phyloP scores from a whole-genome alignment of 1,140 invertebrate species.

The Aricia agestis region DNA sequence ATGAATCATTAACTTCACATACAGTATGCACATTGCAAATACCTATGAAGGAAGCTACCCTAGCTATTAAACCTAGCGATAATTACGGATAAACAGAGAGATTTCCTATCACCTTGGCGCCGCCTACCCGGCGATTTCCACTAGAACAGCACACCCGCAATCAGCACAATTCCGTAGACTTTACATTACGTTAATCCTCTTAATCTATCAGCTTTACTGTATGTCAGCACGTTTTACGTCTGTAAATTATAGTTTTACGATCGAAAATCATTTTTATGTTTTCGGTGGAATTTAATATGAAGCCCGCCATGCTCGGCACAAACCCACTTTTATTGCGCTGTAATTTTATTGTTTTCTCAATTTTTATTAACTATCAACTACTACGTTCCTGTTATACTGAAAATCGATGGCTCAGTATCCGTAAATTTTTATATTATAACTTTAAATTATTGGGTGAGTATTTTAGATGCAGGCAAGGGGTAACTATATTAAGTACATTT shows the following conservation, averaged over 20 bases:
- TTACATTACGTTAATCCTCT: constrained; percentile 31
- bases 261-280: constrained; percentile 76
- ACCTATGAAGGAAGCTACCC: not conserved
- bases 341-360: constrained; percentile 76
- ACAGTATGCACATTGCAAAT: not conserved
- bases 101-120: constrained; percentile 17
- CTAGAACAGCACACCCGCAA: constrained; percentile 25
- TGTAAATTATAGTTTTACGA: constrained; percentile 76
- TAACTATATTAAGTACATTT: too few relatives aligned
- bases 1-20: too few relatives aligned
- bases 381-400: constrained; percentile 21
- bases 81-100: not conserved
- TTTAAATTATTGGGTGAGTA: not conserved
- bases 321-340: constrained; percentile 71
- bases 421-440: not conserved
- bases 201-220: constrained; percentile 39
- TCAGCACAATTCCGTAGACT: constrained; percentile 33
- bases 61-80: not conserved
- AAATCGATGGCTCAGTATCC: constrained; percentile 15
- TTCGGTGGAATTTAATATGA: constrained; percentile 74
- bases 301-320: constrained; percentile 66
- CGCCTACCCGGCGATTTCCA: constrained; percentile 23
- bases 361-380: constrained; percentile 75
- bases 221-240: constrained; percentile 72
- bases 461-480: not conserved